phyloP scores from a whole-genome alignment of 2,113 vertebrate genomes.

The Elephas maximus region DNA sequence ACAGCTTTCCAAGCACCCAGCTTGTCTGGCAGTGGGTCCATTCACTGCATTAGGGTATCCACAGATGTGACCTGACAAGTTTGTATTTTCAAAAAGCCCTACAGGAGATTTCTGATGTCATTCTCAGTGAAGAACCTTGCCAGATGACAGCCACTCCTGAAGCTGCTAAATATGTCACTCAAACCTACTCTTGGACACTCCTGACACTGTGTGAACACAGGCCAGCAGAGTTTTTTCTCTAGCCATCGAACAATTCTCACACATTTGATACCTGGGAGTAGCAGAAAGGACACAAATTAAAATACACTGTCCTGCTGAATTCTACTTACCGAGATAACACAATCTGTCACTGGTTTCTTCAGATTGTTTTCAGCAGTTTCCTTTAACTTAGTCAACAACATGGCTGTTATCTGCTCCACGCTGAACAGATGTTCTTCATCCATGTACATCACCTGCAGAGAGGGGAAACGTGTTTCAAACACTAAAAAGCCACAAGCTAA shows the following conservation, averaged over 20 bases:
- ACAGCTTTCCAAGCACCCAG: neutral
- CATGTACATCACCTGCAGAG: constrained; percentile 91
- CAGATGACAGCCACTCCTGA: neutral
- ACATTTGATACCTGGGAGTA: neutral
- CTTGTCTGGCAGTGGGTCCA: neutral
- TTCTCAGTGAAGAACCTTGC: neutral
- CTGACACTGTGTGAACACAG: neutral
- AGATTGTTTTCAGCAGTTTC: constrained; percentile 91
- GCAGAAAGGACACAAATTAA: constrained; percentile 19
- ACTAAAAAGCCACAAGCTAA: neutral
- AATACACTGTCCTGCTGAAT: neutral
- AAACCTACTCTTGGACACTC: neutral
- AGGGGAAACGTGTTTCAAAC: constrained; percentile 18
- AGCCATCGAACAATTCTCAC: neutral
- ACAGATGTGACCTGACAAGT: neutral
- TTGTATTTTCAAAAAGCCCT: neutral
- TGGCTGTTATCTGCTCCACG: constrained; percentile 92
- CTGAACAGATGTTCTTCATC: constrained; percentile 91
- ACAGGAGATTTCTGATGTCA: neutral
- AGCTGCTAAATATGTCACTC: neutral
- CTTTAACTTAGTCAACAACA: constrained; percentile 93
- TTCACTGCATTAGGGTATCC: neutral
- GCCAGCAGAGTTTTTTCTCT: too few species aligned
- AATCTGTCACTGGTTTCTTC: constrained; percentile 92
- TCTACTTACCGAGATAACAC: constrained; percentile 93